Conservation (phyloP, 2,113 vertebrate species). For the Hassar affinis region DNA sequence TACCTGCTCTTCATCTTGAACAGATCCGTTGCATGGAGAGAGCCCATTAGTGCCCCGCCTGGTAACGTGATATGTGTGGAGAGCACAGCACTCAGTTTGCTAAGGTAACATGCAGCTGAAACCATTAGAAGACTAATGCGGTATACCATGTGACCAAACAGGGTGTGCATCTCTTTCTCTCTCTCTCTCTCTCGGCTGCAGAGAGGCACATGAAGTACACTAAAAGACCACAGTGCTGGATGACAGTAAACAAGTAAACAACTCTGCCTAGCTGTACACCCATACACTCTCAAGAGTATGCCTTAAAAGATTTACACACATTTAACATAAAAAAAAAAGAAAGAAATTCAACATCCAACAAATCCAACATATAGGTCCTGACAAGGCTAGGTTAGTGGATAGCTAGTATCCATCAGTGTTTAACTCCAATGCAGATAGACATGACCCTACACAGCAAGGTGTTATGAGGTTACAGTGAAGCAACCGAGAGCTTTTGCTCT, state of each 20-base stretch:
- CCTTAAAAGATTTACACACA: neutral
- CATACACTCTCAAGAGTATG: neutral
- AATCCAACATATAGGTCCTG: neutral
- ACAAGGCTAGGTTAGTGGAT: neutral
- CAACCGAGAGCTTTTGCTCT: neutral
- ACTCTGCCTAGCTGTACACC: neutral
- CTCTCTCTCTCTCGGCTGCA: neutral
- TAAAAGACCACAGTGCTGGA: neutral
- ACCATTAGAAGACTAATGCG: slow-evolving; percentile 40
- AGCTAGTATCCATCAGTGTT: neutral
- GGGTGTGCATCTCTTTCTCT: neutral
- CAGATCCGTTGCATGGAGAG: slow-evolving; percentile 38
- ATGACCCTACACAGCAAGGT: neutral
- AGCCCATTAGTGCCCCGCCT: slow-evolving; percentile 45
- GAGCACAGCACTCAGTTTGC: slow-evolving; percentile 34
- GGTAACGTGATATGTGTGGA: slow-evolving; percentile 42
- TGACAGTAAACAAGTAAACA: neutral
- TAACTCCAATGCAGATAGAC: neutral
- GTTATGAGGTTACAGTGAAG: neutral
- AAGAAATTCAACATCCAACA: neutral
- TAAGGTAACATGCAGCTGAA: slow-evolving; percentile 45
- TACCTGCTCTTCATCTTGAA: slow-evolving; percentile 37
- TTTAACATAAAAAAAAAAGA: neutral
- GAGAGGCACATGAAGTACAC: neutral
- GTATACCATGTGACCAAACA: slow-evolving; percentile 9